Conservation (phyloP, 2,888 invertebrate species). For the Acanthosepion pharaonis region DNA sequence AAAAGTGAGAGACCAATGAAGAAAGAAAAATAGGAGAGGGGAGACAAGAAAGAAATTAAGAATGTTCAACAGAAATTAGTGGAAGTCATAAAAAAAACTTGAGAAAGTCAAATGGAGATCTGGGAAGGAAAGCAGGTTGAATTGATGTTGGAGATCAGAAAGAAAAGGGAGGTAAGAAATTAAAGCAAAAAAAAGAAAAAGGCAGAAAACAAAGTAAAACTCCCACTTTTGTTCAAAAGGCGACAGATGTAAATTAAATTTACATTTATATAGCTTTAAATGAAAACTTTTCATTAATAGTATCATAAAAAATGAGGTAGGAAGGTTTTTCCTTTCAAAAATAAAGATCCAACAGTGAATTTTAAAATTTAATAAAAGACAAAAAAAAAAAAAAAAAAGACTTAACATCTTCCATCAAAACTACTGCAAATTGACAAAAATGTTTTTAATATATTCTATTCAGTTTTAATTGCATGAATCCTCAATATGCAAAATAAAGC, state of each 20-base stretch:
- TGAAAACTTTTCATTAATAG: neutral
- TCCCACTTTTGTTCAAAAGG: neutral
- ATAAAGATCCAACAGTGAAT: neutral
- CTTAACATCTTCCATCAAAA: too few species aligned
- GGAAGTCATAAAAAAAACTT: too few species aligned
- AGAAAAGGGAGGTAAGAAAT: neutral
- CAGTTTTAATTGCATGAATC: too few species aligned
- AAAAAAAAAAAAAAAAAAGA: too few species aligned
- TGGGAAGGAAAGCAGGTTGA: too few species aligned
- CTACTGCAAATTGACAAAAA: too few species aligned
- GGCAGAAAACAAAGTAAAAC: neutral
- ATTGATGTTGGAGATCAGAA: too few species aligned
- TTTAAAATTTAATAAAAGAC: too few species aligned
- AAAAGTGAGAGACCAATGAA: neutral
- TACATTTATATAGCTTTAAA: conserved; percentile 33
- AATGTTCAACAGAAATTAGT: neutral
- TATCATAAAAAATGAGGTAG: neutral
- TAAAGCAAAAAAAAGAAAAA: neutral
- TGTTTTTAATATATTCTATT: too few species aligned
- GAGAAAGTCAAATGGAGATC: too few species aligned
- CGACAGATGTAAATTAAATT: conserved; percentile 7
- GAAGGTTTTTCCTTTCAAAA: neutral
- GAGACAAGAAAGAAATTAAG: neutral
- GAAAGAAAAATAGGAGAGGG: neutral
- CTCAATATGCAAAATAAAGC: too few species aligned